Percentiles rank a stretch among this genome's conserved stretches.
Conservation (phyloP, 2,888 invertebrate species). For the Philhelius pedissequus region DNA sequence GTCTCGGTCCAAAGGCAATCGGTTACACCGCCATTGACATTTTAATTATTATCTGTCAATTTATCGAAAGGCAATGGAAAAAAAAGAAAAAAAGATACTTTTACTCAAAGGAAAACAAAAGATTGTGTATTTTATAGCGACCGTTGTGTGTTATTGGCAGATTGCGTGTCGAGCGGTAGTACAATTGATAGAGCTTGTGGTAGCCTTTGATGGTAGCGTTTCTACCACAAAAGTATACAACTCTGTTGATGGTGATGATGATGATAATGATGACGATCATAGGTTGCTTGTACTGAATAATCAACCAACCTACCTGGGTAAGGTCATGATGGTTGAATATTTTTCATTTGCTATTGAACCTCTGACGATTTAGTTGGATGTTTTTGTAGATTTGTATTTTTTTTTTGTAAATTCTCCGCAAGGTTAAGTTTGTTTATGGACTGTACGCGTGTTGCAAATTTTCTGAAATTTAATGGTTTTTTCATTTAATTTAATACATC, state of each 20-base stretch:
- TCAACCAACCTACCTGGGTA: not conserved
- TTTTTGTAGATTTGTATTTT: not conserved
- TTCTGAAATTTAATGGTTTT: conserved; percentile 17
- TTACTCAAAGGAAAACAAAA: conserved; percentile 39
- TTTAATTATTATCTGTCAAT: conserved; percentile 66
- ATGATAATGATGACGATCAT: not conserved
- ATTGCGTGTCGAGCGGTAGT: conserved; percentile 56
- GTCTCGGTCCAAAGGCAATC: conserved; percentile 1
- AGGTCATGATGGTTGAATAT: conserved; percentile 58
- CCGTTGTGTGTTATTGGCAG: conserved; percentile 44
- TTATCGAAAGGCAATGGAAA: conserved; percentile 16
- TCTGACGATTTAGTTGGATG: conserved; percentile 22
- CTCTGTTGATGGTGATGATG: not conserved
- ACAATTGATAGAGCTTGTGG: conserved; percentile 35
- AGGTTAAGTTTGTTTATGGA: too few species aligned
- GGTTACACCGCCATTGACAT: conserved; percentile 59
- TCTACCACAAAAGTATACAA: not conserved
- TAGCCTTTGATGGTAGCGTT: conserved; percentile 8
- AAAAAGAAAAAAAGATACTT: not conserved
- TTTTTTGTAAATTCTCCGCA: too few species aligned
- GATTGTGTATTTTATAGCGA: conserved; percentile 38
- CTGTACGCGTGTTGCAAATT: conserved; percentile 49
- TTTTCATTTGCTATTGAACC: conserved; percentile 61
- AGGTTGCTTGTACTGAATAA: not conserved
- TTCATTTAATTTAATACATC: not conserved